Conservation (phyloP, 2,797 vertebrate genomes). For the Danio choprae region DNA sequence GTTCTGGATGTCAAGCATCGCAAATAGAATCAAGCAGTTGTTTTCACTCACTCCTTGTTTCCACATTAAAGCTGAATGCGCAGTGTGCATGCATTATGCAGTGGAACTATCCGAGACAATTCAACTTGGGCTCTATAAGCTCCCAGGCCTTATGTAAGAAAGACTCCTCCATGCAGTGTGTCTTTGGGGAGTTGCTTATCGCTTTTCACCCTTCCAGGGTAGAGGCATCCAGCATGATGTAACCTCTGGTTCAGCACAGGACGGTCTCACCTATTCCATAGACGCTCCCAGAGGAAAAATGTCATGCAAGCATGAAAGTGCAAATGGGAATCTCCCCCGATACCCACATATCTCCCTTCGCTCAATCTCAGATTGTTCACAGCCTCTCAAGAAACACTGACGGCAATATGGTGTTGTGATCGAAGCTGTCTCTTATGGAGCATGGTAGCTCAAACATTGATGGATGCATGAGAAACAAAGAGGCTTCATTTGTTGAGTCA, state of each 20-base stretch:
- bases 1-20: background rate
- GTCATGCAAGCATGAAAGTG: conserved; percentile 23
- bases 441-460: background rate
- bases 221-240: background rate
- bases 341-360: background rate
- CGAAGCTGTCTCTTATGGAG: background rate
- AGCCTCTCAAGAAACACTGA: background rate
- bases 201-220: conserved; percentile 22
- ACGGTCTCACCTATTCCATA: conserved; percentile 16
- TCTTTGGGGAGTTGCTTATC: conserved; percentile 10
- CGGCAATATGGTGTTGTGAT: conserved; percentile 1
- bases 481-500: too few species aligned
- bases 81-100: background rate
- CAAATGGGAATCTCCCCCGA: conserved; percentile 15
- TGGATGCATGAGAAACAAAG: background rate
- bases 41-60: conserved; percentile 6
- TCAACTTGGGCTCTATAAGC: background rate
- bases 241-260: conserved; percentile 14
- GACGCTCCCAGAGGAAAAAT: conserved; percentile 5
- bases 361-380: background rate
- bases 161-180: background rate
- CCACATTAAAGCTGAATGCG: conserved; percentile 1
- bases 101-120: background rate
- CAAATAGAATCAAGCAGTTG: conserved; percentile 8
- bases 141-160: background rate